These are phyloP conservation scores for Mylabris sibirica DNA, from an alignment of 2,888 invertebrate genomes.

Conservation along the genomic window DNA sequence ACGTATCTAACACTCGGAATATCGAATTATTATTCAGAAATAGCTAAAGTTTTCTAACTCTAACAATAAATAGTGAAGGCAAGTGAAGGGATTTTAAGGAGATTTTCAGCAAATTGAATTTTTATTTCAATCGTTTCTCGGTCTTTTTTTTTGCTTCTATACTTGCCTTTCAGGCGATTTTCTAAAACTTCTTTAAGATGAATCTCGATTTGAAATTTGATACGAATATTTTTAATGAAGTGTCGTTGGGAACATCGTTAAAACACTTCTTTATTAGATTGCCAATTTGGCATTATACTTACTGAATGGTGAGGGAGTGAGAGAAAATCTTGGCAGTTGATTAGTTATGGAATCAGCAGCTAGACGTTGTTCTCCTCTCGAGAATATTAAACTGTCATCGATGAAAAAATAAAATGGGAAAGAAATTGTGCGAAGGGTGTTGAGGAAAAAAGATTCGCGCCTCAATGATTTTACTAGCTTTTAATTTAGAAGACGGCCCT, in stretches of 20 bases:
- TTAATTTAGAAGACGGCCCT: slow-evolving; percentile 44
- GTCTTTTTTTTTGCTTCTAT: too few species aligned
- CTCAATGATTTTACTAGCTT: slow-evolving; percentile 46
- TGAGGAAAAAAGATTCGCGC: slow-evolving; percentile 21
- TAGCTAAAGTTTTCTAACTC: slow-evolving; percentile 6
- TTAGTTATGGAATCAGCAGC: slow-evolving; percentile 54
- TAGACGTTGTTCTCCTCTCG: slow-evolving; percentile 45
- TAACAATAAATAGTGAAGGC: slow-evolving; percentile 8
- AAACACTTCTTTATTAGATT: slow-evolving; percentile 57
- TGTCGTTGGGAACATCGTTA: slow-evolving; percentile 52
- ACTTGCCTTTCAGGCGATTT: not conserved
- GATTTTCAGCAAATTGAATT: slow-evolving; percentile 17
- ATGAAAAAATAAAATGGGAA: slow-evolving; percentile 17
- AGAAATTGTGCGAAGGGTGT: slow-evolving; percentile 20
- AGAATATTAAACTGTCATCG: slow-evolving; percentile 54
- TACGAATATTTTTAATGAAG: slow-evolving; percentile 53
- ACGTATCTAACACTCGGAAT: not conserved
- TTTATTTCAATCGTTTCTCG: slow-evolving; percentile 12
- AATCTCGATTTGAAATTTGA: slow-evolving; percentile 26
- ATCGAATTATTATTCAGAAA: slow-evolving; percentile 1
- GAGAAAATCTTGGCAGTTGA: slow-evolving; percentile 46
- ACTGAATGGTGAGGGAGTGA: slow-evolving; percentile 41
- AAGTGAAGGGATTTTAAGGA: slow-evolving; percentile 5
- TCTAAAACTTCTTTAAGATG: slow-evolving; percentile 22
- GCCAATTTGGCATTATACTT: slow-evolving; percentile 55